These are phyloP conservation scores for Semotilus atromaculatus DNA, from an alignment of 2,797 vertebrate genomes.

Conservation along the genomic window DNA sequence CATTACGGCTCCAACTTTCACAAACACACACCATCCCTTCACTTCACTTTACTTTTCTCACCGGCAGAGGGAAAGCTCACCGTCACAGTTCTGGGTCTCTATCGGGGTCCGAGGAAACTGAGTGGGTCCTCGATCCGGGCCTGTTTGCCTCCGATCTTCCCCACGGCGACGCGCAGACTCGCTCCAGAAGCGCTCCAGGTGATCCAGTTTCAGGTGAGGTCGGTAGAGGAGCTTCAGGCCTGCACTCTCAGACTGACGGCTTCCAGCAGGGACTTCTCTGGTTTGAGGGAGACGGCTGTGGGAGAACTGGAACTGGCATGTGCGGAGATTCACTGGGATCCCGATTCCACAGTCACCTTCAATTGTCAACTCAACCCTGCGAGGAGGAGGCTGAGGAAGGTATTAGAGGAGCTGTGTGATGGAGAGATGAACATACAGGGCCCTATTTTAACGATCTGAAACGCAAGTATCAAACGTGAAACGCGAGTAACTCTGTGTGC, in stretches of 20 bases:
- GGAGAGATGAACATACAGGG: too few relatives aligned
- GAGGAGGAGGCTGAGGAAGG: conserved; percentile 81
- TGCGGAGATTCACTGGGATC: conserved; percentile 73
- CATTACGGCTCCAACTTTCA: conserved; percentile 62
- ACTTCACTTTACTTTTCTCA: conserved; percentile 79
- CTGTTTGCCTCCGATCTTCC: conserved; percentile 77
- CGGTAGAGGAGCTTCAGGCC: conserved; percentile 70
- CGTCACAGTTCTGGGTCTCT: conserved; percentile 75
- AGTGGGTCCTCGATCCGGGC: conserved; percentile 74
- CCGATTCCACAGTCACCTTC: conserved; percentile 68
- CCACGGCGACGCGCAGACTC: conserved; percentile 69
- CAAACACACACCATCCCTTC: conserved; percentile 72
- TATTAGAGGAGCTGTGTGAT: conserved; percentile 57
- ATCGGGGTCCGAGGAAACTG: conserved; percentile 70
- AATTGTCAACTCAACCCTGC: conserved; percentile 72
- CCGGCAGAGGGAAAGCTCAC: conserved; percentile 69
- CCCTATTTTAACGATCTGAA: too few relatives aligned
- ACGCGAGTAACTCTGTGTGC: too few relatives aligned
- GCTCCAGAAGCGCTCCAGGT: conserved; percentile 75
- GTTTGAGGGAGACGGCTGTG: conserved; percentile 76
- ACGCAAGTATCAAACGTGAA: too few relatives aligned
- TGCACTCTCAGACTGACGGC: conserved; percentile 77
- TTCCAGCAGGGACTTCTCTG: conserved; percentile 78
- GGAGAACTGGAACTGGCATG: conserved; percentile 80
- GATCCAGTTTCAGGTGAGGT: conserved; percentile 74